Conservation (phyloP, 2,113 vertebrate species). For the Perca flavescens region DNA sequence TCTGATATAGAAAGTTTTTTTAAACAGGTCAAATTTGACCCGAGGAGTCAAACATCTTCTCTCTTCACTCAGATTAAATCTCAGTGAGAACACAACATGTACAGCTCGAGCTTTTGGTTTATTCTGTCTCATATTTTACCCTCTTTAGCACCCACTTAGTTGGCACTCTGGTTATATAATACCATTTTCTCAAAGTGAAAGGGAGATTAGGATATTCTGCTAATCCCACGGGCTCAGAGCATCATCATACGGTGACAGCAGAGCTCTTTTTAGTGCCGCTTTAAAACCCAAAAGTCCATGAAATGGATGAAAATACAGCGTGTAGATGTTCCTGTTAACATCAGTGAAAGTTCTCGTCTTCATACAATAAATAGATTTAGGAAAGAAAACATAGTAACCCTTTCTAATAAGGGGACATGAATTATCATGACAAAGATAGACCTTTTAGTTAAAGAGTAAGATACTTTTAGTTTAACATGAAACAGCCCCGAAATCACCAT, state of each 20-base stretch:
- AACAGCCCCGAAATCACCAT: no score
- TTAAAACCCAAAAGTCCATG: not conserved
- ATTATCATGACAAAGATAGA: no score
- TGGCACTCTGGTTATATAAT: slow-evolving; percentile 70
- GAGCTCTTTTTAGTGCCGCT: not conserved
- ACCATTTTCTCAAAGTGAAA: slow-evolving; percentile 73
- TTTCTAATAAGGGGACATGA: no score
- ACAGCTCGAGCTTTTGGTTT: not conserved
- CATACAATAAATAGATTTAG: no score
- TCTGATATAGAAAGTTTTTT: no score
- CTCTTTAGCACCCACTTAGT: not conserved
- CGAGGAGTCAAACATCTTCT: not conserved
- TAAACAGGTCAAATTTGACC: no score
- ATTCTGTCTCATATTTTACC: not conserved
- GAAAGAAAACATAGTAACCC: no score
- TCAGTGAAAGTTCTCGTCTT: no score
- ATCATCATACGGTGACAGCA: not conserved
- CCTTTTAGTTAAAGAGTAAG: no score
- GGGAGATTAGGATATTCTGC: slow-evolving; percentile 68
- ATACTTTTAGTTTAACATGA: no score
- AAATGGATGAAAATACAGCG: not conserved
- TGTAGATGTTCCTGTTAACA: no score
- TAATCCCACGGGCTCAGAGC: slow-evolving; percentile 64
- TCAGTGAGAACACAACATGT: no score
- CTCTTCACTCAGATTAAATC: not conserved